Evolutionary conservation across 2,888 invertebrate species (phyloP), one percentile per base, ranked within the genome.

Genomic region (Onchidella celtica): DNA sequence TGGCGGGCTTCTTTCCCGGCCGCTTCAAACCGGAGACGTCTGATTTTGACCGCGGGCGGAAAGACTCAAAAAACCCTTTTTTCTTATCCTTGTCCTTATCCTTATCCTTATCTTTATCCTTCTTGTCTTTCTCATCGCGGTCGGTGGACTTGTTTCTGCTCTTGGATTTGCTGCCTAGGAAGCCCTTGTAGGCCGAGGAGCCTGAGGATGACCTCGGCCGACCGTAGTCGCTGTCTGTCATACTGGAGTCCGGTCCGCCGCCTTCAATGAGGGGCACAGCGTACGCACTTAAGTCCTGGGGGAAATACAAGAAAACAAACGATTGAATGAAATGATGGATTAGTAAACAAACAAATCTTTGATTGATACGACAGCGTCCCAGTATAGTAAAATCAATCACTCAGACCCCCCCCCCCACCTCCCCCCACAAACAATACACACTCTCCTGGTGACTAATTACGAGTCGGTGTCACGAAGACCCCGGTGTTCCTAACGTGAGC

Each of bases 241-340:
- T 83, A 4, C 84, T 85, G 63, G 85, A 74, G 63, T 87, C 86
- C 17, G 82, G 81, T 55, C 83, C 76, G 65, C 87, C 88, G 61
- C 87, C 82, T 63, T 91, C 90, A 86, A 91, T 84, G 38, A 90
- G 84, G 2, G 90, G 91, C 92, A 92, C 91, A 32, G 92, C 92
- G 85, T 91, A 91, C 79, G 91, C 90, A 87, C 92, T 91, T 78
- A 92, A 86, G 80, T 93, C 92, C 92, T 92, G 90, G n/a, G n/a
- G n/a, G 70, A 79, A 66, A 3, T 38, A 27, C 6, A 70, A 63
- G 57, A 78, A 47, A 55, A 34, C 47, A 63, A 40, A 24, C 36
- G 65, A 65, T 61, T 63, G 47, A 65, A 32, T 57, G 61, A n/a
- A n/a, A n/a, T n/a, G n/a, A 70, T 38, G 47, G 70, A 70, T 38